Evolutionary conservation across 2,888 invertebrate genomes (phyloP).

Genomic region (Caenorhabditis doughertyi): DNA sequence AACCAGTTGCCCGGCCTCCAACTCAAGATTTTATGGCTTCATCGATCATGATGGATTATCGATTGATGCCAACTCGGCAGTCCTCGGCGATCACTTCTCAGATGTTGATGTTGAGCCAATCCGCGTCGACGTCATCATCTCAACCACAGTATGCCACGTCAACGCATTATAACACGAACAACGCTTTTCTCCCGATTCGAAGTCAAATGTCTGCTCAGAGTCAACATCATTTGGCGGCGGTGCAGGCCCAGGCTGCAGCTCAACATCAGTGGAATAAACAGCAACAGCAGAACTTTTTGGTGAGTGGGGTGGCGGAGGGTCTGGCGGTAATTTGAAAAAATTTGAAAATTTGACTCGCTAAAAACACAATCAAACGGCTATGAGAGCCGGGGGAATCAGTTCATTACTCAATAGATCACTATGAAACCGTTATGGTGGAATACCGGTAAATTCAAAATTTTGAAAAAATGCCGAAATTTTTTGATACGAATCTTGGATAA

Average conservation of each 20-base stretch:
- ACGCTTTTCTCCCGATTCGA: conserved; percentile 33
- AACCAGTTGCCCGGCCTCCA: conserved; percentile 32
- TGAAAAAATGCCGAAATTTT: no score
- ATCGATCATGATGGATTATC: conserved; percentile 54
- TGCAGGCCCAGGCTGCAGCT: no score
- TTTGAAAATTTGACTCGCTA: no score
- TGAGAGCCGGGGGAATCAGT: no score
- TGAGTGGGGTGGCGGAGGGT: no score
- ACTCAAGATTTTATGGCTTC: conserved; percentile 42
- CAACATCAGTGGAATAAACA: conserved; percentile 47
- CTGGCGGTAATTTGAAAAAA: no score
- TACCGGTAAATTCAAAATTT: no score
- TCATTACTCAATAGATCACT: no score
- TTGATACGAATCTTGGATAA: no score
- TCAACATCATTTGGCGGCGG: background rate
- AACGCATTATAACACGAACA: conserved; percentile 48
- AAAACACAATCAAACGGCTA: no score
- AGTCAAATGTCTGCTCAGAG: conserved; percentile 4
- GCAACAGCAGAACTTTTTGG: conserved; percentile 36
- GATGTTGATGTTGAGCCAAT: conserved; percentile 69
- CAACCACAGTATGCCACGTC: conserved; percentile 70
- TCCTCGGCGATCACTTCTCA: conserved; percentile 70
- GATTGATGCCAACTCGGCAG: conserved; percentile 70
- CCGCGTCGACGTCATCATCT: conserved; percentile 38
- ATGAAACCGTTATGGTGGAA: no score